Conservation (phyloP, 2,797 vertebrate genomes). For the Cephalopachus bancanus region DNA sequence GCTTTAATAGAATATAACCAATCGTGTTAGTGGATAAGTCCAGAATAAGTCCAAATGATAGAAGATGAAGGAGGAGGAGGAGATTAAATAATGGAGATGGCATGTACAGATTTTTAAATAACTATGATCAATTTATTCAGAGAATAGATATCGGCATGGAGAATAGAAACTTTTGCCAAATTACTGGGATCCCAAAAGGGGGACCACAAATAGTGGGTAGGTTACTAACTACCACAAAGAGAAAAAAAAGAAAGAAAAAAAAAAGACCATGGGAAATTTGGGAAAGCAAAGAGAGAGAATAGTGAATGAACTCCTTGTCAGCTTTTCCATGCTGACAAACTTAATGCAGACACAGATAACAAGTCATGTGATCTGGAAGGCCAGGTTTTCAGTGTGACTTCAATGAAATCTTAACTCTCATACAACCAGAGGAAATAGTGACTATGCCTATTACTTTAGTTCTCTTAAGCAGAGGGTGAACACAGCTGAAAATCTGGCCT, state of each 20-base stretch:
- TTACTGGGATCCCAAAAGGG: too few species aligned
- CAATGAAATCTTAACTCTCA: conserved; percentile 31
- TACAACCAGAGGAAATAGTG: not conserved
- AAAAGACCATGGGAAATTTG: too few species aligned
- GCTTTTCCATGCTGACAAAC: not conserved
- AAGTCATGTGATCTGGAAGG: not conserved
- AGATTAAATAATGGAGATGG: too few species aligned
- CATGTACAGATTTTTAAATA: too few species aligned
- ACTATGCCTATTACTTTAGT: not conserved
- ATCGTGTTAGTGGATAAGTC: too few species aligned
- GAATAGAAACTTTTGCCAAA: too few species aligned
- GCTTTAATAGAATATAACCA: too few species aligned
- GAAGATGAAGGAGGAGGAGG: too few species aligned
- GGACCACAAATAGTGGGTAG: too few species aligned
- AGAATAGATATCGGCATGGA: too few species aligned
- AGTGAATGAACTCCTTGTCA: not conserved
- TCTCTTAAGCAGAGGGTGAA: not conserved
- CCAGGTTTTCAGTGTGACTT: not conserved
- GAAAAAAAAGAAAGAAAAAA: not conserved
- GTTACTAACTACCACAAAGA: not conserved
- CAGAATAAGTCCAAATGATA: too few species aligned
- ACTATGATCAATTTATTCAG: too few species aligned
- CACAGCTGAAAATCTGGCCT: not conserved
- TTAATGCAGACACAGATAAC: not conserved
- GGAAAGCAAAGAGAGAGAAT: conserved; percentile 29